These are phyloP conservation scores for Coracias cyanogaster DNA, from an alignment of 2,797 vertebrate genomes.

Conservation along the genomic window DNA sequence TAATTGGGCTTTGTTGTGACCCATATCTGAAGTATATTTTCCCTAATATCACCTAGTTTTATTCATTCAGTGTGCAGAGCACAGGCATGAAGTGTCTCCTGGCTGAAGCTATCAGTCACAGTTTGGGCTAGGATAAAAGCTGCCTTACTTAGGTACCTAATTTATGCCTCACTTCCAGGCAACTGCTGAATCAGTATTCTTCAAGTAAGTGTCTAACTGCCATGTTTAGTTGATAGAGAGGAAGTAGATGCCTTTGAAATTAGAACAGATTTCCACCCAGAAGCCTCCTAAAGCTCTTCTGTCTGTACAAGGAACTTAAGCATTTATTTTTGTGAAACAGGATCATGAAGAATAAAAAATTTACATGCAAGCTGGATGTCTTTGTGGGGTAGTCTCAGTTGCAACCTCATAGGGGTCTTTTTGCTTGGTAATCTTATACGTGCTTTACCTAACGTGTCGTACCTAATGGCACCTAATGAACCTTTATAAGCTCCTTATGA, in stretches of 20 bases:
- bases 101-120: neutral
- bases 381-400: neutral
- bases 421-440: neutral
- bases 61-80: neutral
- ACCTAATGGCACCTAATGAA: neutral
- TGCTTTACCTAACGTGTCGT: neutral
- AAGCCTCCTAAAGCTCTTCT: neutral
- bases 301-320: neutral
- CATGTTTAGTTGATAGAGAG: neutral
- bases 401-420: neutral
- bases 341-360: neutral
- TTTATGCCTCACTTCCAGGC: neutral
- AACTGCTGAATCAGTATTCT: neutral
- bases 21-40: neutral
- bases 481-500: neutral
- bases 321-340: rapidly evolving
- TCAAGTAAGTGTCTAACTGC: neutral
- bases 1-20: neutral
- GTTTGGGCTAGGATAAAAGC: neutral
- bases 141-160: neutral
- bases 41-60: neutral
- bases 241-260: neutral
- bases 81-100: neutral
- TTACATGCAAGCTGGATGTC: neutral
- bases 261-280: neutral